Evolutionary conservation across 2,797 vertebrate genomes (phyloP).

Genomic region (Sitta carolinensis): DNA sequence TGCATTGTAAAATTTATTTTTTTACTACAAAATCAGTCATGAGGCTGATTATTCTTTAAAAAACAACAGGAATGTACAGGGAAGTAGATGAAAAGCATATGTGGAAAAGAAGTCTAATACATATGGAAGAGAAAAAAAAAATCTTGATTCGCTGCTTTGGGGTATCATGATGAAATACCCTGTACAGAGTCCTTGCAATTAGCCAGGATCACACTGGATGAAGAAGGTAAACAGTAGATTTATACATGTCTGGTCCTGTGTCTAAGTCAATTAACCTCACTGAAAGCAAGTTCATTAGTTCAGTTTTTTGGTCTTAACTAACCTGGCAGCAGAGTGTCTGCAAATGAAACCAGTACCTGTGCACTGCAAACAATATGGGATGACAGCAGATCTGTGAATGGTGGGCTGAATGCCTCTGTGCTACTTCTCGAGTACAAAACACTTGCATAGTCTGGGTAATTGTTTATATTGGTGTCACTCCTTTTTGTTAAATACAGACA

Average conservation of each 20-base stretch:
- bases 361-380: fast-evolving
- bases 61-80: not conserved
- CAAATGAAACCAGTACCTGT: not conserved
- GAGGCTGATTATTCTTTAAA: not conserved
- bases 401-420: not conserved
- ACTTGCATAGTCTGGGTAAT: not conserved
- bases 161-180: not conserved
- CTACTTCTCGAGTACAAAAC: not conserved
- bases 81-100: not conserved
- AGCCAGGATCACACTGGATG: not conserved
- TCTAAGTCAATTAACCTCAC: not conserved
- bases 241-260: not conserved
- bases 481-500: not conserved
- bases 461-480: not conserved
- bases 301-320: not conserved
- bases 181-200: not conserved
- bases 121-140: not conserved
- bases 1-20: not conserved
- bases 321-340: not conserved
- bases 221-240: not conserved
- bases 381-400: not conserved
- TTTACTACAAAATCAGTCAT: not conserved
- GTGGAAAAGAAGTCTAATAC: not conserved
- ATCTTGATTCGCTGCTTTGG: fast-evolving
- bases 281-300: not conserved